These are phyloP conservation scores for Argopecten irradians DNA, from an alignment of 1,140 invertebrate species.

Conservation along the genomic window DNA sequence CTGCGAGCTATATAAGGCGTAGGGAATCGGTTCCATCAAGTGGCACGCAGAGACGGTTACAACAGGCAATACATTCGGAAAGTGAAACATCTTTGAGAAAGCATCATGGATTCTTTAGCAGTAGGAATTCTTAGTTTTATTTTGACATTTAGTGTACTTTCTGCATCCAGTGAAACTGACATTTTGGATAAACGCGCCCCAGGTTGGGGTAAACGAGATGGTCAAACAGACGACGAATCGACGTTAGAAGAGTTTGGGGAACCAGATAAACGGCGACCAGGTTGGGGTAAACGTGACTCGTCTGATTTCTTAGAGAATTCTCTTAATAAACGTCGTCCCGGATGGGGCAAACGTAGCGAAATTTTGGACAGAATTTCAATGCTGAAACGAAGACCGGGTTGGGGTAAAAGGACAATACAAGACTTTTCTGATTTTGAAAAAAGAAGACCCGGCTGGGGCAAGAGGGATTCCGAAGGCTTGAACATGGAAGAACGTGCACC, in stretches of 20 bases:
- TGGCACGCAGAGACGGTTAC: neutral
- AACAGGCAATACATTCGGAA: neutral
- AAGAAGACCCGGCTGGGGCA: slow-evolving; percentile 60
- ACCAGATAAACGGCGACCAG: slow-evolving; percentile 49
- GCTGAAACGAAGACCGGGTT: slow-evolving; percentile 4
- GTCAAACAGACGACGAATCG: neutral
- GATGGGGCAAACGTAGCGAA: slow-evolving; percentile 54
- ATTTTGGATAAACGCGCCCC: neutral
- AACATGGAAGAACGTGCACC: slow-evolving; percentile 41
- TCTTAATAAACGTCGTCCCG: slow-evolving; percentile 58
- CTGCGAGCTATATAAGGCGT: neutral
- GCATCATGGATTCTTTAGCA: neutral
- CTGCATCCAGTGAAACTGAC: neutral
- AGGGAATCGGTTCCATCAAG: neutral
- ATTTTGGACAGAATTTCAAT: slow-evolving; percentile 26
- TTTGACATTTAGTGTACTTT: neutral
- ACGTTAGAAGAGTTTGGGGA: neutral
- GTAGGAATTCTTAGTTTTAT: neutral
- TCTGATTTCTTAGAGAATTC: slow-evolving; percentile 43
- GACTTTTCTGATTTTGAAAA: slow-evolving; percentile 51
- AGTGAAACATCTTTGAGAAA: neutral
- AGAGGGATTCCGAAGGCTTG: slow-evolving; percentile 43
- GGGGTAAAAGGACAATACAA: slow-evolving; percentile 39
- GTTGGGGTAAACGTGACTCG: slow-evolving; percentile 51
- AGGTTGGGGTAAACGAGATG: neutral